These are phyloP conservation scores for Synanthedon andrenaeformis DNA, from an alignment of 2,888 invertebrate species.

Conservation along the genomic window DNA sequence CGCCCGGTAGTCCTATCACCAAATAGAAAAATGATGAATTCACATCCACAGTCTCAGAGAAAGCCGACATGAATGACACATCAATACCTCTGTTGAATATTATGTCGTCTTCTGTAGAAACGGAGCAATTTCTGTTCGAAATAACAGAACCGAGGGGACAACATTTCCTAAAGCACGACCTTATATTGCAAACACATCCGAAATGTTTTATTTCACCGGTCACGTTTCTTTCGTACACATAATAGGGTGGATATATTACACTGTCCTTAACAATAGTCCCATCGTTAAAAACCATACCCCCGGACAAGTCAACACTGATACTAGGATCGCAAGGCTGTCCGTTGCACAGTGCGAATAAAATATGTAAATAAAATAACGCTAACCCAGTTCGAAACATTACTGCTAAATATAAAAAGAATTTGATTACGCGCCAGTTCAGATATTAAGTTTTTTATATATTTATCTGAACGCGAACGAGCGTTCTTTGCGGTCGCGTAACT, in stretches of 20 bases:
- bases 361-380: too few relatives aligned
- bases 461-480: neutral
- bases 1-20: constrained; percentile 24
- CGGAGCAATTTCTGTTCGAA: constrained; percentile 16
- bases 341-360: constrained; percentile 4
- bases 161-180: constrained; percentile 45
- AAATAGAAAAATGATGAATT: constrained; percentile 18
- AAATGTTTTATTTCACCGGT: constrained; percentile 26
- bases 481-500: neutral
- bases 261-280: constrained; percentile 24
- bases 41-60: constrained; percentile 19
- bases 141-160: constrained; percentile 19
- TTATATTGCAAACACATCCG: constrained; percentile 41
- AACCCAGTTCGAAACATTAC: too few relatives aligned
- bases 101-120: constrained; percentile 17
- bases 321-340: constrained; percentile 27
- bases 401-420: neutral
- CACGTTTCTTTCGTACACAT: constrained; percentile 28
- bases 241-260: constrained; percentile 25
- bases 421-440: neutral
- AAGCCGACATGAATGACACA: constrained; percentile 19
- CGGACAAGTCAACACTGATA: constrained; percentile 32
- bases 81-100: constrained; percentile 23
- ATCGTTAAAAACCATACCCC: constrained; percentile 15
- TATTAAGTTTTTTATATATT: neutral